Base-by-base conservation (phyloP, 1,140 invertebrate species). In the Drosophila bipectinata region DNA sequence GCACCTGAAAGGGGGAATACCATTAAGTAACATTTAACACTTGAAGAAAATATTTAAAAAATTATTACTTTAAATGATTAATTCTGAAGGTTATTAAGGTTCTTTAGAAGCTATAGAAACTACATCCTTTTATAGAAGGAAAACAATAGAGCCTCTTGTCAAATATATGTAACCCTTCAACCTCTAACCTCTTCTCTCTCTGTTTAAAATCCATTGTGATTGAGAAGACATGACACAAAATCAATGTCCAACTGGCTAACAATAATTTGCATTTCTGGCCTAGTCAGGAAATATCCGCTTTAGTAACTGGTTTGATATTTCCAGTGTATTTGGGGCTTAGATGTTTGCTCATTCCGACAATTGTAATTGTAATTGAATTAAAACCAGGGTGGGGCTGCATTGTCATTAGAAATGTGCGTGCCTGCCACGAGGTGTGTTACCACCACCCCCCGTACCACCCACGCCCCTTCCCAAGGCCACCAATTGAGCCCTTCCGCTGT, bases 1-100 rank as follows among this genome's bases (percentile, higher is more conserved):
- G 98, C 98, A 85, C 98, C 98, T 99, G 93, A 15, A 94, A 79
- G 0, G 8, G 7, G 18, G 4, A 4, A n/a, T 28, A 7, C 26
- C 26, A 28, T 28, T 28, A 28, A 28, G 26, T 0, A 28, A 28
- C 26, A 28, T 5, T 7, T 28, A 1, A 28, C 26, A 28, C 26
- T 28, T 6, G 4, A 6, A 28, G 26, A 28, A 28, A 6, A 28
- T 28, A 7, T 28, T 28, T 6, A 7, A 28, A 9, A n/a, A 51
- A 2, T 15, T 54, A 5, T 9, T n/a, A 7, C 21, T 9, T 8
- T 8, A 26, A 12, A 7, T 26, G 15, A 15, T 15, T 15, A 15
- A 15, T 15, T 15, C 24, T 1, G 41, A 7, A n/a, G n/a, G n/a
- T n/a, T n/a, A n/a, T 21, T 21, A 21, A 21, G 21, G 3, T 21